Evolutionary conservation across 1,140 invertebrate species (phyloP).

Genomic region (Zaprionus inermis): DNA sequence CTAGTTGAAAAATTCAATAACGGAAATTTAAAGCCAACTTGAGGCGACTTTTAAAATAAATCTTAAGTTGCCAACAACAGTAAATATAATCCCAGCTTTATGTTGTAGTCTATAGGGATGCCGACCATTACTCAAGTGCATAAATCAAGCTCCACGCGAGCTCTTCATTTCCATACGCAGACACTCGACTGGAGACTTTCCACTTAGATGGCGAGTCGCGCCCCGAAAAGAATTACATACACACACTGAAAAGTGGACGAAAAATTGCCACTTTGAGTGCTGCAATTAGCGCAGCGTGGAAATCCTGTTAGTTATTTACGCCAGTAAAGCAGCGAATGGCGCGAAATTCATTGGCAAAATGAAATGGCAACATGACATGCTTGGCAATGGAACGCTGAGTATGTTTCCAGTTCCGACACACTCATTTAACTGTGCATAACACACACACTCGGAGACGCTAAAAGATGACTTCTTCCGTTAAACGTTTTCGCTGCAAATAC

Average conservation of each 20-base stretch:
- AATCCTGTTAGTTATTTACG: constrained; percentile 10
- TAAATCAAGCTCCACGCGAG: constrained; percentile 63
- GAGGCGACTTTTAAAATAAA: background rate
- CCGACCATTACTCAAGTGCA: constrained; percentile 64
- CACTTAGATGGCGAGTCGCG: background rate
- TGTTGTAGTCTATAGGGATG: constrained; percentile 12
- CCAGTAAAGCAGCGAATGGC: constrained; percentile 29
- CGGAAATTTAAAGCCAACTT: background rate
- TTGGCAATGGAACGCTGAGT: constrained; percentile 3
- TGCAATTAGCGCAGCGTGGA: constrained; percentile 53
- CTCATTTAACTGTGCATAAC: constrained; percentile 3
- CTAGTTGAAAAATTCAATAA: background rate
- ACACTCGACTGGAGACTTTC: constrained; percentile 5
- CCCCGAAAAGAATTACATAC: background rate
- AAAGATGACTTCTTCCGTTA: background rate
- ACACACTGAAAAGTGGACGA: constrained; percentile 7
- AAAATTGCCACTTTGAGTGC: constrained; percentile 51
- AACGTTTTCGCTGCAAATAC: constrained; percentile 1
- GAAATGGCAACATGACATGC: constrained; percentile 6
- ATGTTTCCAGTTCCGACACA: background rate
- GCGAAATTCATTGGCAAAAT: constrained; percentile 33
- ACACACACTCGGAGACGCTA: background rate
- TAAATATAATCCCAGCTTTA: constrained; percentile 33
- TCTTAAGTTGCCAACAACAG: constrained; percentile 47
- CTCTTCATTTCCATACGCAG: constrained; percentile 54